Conservation (phyloP, 2,797 vertebrate species). For the Gymnocypris eckloni region DNA sequence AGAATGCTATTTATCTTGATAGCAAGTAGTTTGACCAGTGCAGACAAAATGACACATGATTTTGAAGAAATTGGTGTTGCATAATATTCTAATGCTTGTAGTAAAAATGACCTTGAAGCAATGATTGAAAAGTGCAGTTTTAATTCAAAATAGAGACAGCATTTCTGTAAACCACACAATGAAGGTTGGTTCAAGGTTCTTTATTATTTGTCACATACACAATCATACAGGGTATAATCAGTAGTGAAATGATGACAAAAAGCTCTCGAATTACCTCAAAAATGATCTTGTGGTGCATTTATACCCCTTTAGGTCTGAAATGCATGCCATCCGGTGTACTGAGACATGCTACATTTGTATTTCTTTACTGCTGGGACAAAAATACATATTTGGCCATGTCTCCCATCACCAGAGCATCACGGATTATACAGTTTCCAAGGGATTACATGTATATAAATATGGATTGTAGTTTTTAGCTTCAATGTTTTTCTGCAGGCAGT, state of each 20-base stretch:
- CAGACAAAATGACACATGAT: background rate
- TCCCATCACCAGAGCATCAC: background rate
- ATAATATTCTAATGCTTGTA: background rate
- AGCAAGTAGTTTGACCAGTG: background rate
- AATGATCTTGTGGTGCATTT: background rate
- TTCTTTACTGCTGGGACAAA: background rate
- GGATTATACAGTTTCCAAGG: conserved; percentile 6
- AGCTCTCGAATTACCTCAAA: background rate
- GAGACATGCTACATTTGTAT: background rate
- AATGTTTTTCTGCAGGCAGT: background rate
- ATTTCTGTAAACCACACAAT: conserved; percentile 24
- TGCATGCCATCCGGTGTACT: background rate
- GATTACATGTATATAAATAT: conserved; percentile 11
- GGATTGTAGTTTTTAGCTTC: conserved; percentile 2
- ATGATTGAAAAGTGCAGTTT: background rate
- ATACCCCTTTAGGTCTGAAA: background rate
- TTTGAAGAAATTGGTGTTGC: background rate
- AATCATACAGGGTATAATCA: too few relatives aligned
- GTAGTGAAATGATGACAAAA: conserved; percentile 1
- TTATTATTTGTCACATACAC: too few relatives aligned
- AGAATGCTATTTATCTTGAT: background rate
- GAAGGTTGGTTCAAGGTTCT: too few relatives aligned
- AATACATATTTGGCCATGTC: conserved; percentile 22
- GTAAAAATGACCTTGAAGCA: background rate
- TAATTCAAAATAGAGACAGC: background rate